phyloP scores from a whole-genome alignment of 2,797 vertebrate species.

The Antennarius maculatus region DNA sequence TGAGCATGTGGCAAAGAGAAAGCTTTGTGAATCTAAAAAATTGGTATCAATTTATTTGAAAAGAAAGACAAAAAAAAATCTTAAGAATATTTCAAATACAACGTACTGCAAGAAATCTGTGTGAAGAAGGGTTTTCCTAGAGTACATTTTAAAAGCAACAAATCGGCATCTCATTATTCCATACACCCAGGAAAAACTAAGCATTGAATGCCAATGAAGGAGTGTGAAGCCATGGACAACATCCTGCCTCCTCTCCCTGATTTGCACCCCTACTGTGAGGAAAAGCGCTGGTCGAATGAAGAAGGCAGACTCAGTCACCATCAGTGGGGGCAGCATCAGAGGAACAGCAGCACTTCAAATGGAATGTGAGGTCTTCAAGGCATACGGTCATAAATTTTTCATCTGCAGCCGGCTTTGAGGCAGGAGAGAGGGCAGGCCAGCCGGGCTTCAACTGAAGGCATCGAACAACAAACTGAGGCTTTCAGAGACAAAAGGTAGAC shows the following conservation, averaged over 20 bases:
- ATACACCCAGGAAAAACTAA: slow-evolving; percentile 55
- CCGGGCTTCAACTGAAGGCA: slow-evolving; percentile 71
- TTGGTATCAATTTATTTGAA: not conserved
- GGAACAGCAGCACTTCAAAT: slow-evolving; percentile 81
- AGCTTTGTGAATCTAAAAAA: no score
- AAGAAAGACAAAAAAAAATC: slow-evolving; percentile 1
- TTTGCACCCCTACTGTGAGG: slow-evolving; percentile 67
- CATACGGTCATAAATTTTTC: slow-evolving; percentile 87
- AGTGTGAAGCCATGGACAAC: slow-evolving; percentile 39
- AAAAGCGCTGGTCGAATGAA: slow-evolving; percentile 61
- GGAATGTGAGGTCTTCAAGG: slow-evolving; percentile 77
- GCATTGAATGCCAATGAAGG: slow-evolving; percentile 37
- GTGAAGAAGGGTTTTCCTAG: slow-evolving; percentile 13
- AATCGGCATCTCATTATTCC: slow-evolving; percentile 67
- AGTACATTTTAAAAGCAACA: slow-evolving; percentile 46
- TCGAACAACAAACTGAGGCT: slow-evolving; percentile 75
- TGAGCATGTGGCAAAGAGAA: not conserved
- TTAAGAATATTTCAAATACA: slow-evolving; percentile 1
- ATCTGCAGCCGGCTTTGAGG: slow-evolving; percentile 83
- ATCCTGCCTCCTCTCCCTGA: slow-evolving; percentile 42
- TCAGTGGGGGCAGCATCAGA: slow-evolving; percentile 81
- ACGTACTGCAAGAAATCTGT: not conserved
- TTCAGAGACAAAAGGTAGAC: slow-evolving; percentile 64
- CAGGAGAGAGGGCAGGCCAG: slow-evolving; percentile 71
- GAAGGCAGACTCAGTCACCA: slow-evolving; percentile 68